Base-by-base conservation (phyloP, 2,888 invertebrate species). In the Troglohyphantes excavatus region DNA sequence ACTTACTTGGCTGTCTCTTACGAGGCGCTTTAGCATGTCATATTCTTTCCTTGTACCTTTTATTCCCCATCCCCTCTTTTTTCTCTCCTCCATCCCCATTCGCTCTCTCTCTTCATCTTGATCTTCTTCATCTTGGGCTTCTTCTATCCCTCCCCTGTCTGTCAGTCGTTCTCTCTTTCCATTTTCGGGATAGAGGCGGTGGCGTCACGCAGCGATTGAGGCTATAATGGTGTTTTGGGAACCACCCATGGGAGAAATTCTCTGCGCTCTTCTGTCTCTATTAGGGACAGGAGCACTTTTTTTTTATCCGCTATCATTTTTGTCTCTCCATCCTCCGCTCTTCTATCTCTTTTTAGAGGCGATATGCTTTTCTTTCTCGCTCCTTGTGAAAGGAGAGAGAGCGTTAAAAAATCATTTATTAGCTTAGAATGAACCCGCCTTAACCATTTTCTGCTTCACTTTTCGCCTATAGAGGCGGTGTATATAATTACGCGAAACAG, bases 141-240 rank as follows among this genome's bases (percentile, higher is more conserved):
- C 78, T 33, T 33, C 61, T n/a, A n/a, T n/a, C n/a, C n/a, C 53
- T 29, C 61, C 72, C 63, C 61, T 53, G 65, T 67, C n/a, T n/a
- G n/a, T n/a, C n/a, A n/a, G n/a, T n/a, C n/a, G n/a, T n/a, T n/a
- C 72, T 70, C 70, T 82, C 72, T 83, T 76, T 76, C 86, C 86
- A 86, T 86, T 87, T 86, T 87, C 86, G 86, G 86, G 70, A 72
- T n/a, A n/a, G n/a, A n/a, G n/a, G n/a, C 46, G 61, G 27, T 75
- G 87, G 79, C 82, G 88, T 88, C 88, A 88, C 88, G 88, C 88
- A 65, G 88, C 73, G 81, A 65, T 88, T 88, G 88, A 88, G 88
- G 88, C 88, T 88, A 82, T 88, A 88, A 88, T 88, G 88, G 88
- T 88, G 88, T 88, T 88, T 88, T 88, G 88, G 75, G 46, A 88